Percentiles rank a stretch among this genome's conserved stretches.
phyloP scores from a whole-genome alignment of 2,113 vertebrate genomes.

The Cephalopterus ornatus region DNA sequence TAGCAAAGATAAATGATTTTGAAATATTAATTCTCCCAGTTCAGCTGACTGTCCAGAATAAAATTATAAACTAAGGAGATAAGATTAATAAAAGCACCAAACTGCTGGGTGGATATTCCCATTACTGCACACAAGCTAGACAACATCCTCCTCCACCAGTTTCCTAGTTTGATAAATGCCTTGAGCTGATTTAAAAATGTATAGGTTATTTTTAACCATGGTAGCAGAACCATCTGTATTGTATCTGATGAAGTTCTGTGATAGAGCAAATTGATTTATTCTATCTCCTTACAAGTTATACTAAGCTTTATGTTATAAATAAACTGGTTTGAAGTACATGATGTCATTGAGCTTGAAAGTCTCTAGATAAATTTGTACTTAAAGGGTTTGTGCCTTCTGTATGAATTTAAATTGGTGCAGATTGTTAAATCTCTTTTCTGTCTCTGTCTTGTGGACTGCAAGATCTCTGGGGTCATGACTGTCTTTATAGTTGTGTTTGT shows the following conservation, averaged over 20 bases:
- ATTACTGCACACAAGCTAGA: slow-evolving; percentile 14
- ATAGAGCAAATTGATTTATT: slow-evolving; percentile 68
- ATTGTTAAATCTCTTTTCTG: not conserved
- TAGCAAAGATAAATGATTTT: not conserved
- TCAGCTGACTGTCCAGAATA: not conserved
- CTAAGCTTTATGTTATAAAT: slow-evolving; percentile 65
- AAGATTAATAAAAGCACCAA: slow-evolving; percentile 16
- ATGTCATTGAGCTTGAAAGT: slow-evolving; percentile 60
- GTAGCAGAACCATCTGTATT: slow-evolving; percentile 65
- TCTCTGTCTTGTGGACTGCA: not conserved
- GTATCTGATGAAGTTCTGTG: slow-evolving; percentile 63
- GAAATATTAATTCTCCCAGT: not conserved
- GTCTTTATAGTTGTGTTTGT: not conserved
- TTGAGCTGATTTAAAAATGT: slow-evolving; percentile 40
- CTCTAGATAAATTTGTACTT: slow-evolving; percentile 54
- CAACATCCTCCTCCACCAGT: slow-evolving; percentile 11
- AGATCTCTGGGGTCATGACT: not conserved
- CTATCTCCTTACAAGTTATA: slow-evolving; percentile 48
- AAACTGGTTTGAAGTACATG: slow-evolving; percentile 55
- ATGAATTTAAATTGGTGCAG: slow-evolving; percentile 33
- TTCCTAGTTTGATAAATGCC: slow-evolving; percentile 55
- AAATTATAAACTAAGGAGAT: not conserved
- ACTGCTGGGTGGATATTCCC: not conserved
- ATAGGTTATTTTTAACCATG: slow-evolving; percentile 54
- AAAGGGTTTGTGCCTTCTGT: slow-evolving; percentile 28